These are phyloP conservation scores for Microchrysa polita DNA, from an alignment of 2,888 invertebrate species.

Conservation along the genomic window DNA sequence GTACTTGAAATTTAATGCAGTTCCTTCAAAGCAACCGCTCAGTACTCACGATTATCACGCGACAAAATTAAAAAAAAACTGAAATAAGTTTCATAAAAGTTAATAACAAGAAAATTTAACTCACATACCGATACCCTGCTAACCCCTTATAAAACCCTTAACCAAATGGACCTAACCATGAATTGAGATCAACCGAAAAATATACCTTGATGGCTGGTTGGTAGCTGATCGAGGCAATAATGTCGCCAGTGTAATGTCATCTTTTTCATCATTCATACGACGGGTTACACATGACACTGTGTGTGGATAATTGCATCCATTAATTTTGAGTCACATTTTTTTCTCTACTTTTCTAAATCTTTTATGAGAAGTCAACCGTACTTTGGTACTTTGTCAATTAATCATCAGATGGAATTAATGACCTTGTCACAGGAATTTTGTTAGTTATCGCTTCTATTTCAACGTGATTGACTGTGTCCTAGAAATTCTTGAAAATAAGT, in stretches of 20 bases:
- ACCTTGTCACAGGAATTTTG: conserved; percentile 41
- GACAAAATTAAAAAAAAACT: too few species aligned
- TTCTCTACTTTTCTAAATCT: neutral
- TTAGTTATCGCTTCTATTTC: conserved; percentile 37
- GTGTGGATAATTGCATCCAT: conserved; percentile 29
- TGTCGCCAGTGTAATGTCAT: conserved; percentile 37
- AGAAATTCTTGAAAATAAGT: conserved; percentile 5
- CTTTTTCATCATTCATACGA: conserved; percentile 28
- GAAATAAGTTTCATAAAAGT: too few species aligned
- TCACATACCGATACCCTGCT: too few species aligned
- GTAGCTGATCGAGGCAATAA: conserved; percentile 28
- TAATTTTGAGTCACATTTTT: conserved; percentile 39
- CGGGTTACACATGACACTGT: conserved; percentile 20
- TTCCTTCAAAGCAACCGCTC: too few species aligned
- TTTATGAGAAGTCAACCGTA: conserved; percentile 9
- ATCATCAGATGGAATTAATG: conserved; percentile 40
- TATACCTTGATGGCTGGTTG: neutral
- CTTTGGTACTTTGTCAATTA: conserved; percentile 24
- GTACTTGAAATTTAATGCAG: too few species aligned
- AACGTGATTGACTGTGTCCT: conserved; percentile 29
- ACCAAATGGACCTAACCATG: conserved; percentile 11
- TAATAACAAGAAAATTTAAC: too few species aligned
- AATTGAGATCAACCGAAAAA: conserved; percentile 8
- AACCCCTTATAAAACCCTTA: neutral
- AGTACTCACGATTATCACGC: too few species aligned